Conservation (phyloP, 2,113 vertebrate genomes). For the Tenrec ecaudatus region DNA sequence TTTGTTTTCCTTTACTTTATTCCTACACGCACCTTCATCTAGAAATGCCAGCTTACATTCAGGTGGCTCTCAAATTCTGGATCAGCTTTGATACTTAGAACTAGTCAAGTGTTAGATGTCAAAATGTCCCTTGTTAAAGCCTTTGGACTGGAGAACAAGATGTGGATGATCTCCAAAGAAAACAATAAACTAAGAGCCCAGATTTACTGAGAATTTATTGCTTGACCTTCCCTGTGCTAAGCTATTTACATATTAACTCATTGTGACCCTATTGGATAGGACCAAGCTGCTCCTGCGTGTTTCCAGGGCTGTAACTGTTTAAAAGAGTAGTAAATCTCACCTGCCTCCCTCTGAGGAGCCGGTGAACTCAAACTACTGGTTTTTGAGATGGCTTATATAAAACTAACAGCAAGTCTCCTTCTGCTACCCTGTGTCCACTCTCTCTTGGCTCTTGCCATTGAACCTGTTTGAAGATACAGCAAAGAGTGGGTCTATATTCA, state of each 20-base stretch:
- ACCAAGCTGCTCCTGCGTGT: no score
- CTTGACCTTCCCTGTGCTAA: background rate
- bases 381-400: background rate
- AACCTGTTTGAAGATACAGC: background rate
- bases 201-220: background rate
- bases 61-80: background rate
- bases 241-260: background rate
- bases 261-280: no score
- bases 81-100: background rate
- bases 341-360: no score
- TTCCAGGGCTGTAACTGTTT: no score
- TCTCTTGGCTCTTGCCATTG: background rate
- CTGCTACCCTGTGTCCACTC: background rate
- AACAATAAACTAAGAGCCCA: background rate
- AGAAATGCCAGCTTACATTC: background rate
- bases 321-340: no score
- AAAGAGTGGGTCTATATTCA: background rate
- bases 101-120: background rate
- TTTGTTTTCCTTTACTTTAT: background rate
- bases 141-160: background rate
- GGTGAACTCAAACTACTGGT: no score
- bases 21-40: background rate
- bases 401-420: background rate
- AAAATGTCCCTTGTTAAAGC: background rate
- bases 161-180: background rate